Evolutionary conservation across 2,113 vertebrate species (phyloP), one percentile per base, ranked within the genome.

Genomic region (Rousettus leschenaultii): DNA sequence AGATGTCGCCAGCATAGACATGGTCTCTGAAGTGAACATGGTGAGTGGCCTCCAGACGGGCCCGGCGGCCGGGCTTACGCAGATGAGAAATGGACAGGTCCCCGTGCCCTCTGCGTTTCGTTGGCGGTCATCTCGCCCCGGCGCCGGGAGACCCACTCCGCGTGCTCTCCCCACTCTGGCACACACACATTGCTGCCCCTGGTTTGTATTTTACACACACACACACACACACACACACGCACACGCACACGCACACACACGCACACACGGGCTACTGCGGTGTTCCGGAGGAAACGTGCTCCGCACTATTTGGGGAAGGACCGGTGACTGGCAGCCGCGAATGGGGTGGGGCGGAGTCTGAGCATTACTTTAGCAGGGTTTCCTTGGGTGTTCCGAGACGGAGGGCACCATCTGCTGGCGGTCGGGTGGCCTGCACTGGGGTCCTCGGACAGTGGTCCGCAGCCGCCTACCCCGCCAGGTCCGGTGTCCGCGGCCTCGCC

Each of bases 1-100:
- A 97, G 99, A 99, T 95, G 99, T 99, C 90, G 98, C 99, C 98
- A 99, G 99, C 94, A 99, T 99, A 82, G 99, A 99, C 96, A 99
- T 99, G 99, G 99, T 99, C 93, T 99, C 99, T 15, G 99, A 99
- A 98, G 99, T 99, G 97, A 99, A 99, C 98, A 99, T 99, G 99
- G 99, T 99, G 98, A 99, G 99, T 99, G 98, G 84, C 95, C 70
- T 85, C 61, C 61, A 82, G 48, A 65, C 48, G 4, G 59, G 89
- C 75, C 43, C 53, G 28, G 73, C 80, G 15, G 59, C 57, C 24
- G 3, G 66, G 91, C 53, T 96, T 90, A 95, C 96, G 97, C 97
- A 98, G 97, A 57, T 85, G 94, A 48, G 77, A 96, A 86, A 94
- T 3, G 84, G 88, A 77, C 89, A 30, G 28, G 38, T 71, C 68